These are phyloP conservation scores for Cryptophagus acutangulus DNA, from an alignment of 2,888 invertebrate genomes.

Conservation along the genomic window DNA sequence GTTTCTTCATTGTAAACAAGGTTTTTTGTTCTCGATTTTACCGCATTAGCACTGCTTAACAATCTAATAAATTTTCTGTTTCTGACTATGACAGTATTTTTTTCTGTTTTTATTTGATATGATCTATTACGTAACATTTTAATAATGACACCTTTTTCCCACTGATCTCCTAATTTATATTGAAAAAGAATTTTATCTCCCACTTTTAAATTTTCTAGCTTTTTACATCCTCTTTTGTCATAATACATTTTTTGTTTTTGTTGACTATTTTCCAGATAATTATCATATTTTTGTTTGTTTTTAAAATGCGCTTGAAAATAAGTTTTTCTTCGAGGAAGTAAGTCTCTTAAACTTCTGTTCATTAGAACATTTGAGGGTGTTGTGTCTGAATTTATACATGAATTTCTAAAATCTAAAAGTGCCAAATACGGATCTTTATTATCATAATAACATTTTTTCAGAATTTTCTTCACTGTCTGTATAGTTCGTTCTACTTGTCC, in stretches of 20 bases:
- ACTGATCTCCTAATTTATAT: no score
- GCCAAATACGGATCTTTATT: conserved; percentile 23
- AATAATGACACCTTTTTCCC: no score
- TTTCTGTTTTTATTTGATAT: no score
- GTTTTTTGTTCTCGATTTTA: no score
- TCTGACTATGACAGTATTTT: no score
- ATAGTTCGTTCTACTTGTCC: conserved; percentile 19
- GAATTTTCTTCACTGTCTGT: conserved; percentile 24
- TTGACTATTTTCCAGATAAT: neutral
- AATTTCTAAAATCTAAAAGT: conserved; percentile 19
- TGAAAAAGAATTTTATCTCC: no score
- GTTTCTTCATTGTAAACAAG: no score
- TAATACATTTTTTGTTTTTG: neutral
- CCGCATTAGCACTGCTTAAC: no score
- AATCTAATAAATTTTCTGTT: no score
- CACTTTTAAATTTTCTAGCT: no score
- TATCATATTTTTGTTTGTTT: conserved; percentile 8
- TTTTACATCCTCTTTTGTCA: conserved; percentile 4
- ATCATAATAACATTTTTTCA: conserved; percentile 19
- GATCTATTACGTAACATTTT: no score
- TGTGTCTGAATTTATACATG: conserved; percentile 19
- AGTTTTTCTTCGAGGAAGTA: conserved; percentile 8
- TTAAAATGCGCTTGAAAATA: conserved; percentile 11
- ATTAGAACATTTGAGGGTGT: conserved; percentile 23
- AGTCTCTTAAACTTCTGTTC: conserved; percentile 23